Percentiles rank a stretch among this genome's conserved stretches.
These are phyloP conservation scores for Mus minutoides DNA, from an alignment of 2,797 vertebrate species.

Conservation along the genomic window DNA sequence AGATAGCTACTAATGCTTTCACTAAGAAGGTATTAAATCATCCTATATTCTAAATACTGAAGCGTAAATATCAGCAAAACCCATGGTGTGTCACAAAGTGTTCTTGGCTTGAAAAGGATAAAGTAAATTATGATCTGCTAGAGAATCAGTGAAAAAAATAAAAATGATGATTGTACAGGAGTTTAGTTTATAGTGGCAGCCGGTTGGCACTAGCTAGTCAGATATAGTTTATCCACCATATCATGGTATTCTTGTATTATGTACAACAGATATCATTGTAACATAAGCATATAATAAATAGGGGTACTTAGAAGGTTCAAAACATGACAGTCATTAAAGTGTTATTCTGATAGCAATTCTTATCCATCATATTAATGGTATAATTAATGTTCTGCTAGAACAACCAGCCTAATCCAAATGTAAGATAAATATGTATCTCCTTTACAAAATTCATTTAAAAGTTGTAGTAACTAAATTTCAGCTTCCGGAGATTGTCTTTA, in stretches of 20 bases:
- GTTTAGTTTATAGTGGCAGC: not conserved
- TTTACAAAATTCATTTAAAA: not conserved
- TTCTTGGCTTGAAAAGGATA: conserved; percentile 48
- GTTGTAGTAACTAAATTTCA: not conserved
- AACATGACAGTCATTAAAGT: conserved; percentile 2
- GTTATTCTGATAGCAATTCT: not conserved
- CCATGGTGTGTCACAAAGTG: not conserved
- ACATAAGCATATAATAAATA: not conserved
- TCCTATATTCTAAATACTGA: not conserved
- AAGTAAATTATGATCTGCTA: conserved; percentile 37
- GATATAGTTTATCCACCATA: not conserved
- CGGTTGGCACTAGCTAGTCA: not conserved
- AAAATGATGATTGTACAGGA: not conserved
- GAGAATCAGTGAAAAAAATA: conserved; percentile 32
- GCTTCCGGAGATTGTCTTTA: not conserved
- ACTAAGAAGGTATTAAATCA: not conserved
- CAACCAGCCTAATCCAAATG: not conserved
- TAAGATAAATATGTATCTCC: not conserved
- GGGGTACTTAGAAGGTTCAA: not conserved
- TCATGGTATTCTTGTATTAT: not conserved
- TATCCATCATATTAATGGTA: not conserved
- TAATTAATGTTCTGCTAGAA: not conserved
- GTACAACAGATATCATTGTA: not conserved
- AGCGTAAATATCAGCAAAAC: not conserved
- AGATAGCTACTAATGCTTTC: not conserved